phyloP scores from a whole-genome alignment of 2,113 vertebrate genomes.

The Callithrix jacchus region DNA sequence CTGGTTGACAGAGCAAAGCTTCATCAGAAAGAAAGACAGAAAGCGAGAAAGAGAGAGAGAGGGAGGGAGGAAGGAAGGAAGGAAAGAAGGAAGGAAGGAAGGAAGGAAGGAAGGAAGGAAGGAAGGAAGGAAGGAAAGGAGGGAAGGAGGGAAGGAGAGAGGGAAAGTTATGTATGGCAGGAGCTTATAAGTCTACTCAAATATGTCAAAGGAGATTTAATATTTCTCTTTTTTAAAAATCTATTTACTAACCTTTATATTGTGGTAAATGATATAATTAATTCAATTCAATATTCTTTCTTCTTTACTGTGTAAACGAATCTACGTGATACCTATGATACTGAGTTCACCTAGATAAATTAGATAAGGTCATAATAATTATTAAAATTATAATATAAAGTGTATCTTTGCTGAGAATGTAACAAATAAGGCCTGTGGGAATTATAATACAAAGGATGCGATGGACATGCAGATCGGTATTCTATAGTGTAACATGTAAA shows the following conservation, averaged over 20 bases:
- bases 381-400: not conserved
- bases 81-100: no score
- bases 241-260: not conserved
- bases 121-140: fast-evolving
- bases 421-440: fast-evolving
- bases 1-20: no score
- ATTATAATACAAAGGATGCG: fast-evolving
- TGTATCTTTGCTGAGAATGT: not conserved
- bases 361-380: not conserved
- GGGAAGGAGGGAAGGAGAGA: no score
- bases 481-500: not conserved
- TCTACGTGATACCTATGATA: not conserved
- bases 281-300: not conserved
- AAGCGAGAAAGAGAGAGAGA: no score
- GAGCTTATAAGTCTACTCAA: not conserved
- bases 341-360: not conserved
- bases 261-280: not conserved
- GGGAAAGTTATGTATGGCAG: no score
- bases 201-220: not conserved
- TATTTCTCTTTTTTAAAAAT: not conserved
- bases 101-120: no score
- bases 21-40: no score
- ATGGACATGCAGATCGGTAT: fast-evolving
- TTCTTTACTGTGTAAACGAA: not conserved
- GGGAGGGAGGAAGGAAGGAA: no score